Evolutionary conservation across 2,888 invertebrate species (phyloP), one percentile per base, ranked within the genome.

Genomic region (Lasiommata megera): DNA sequence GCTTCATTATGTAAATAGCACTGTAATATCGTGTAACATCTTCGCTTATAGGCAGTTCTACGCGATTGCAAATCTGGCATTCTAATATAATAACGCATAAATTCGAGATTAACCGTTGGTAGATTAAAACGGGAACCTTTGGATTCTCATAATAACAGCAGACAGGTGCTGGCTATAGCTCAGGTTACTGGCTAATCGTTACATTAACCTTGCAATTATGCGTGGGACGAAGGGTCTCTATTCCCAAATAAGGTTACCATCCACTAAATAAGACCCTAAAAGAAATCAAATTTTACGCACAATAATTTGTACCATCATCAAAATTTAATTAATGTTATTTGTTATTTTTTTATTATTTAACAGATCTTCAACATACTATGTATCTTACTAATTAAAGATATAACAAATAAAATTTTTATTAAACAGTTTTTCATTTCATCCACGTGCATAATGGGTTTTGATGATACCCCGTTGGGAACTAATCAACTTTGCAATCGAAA

Each of bases 171-270:
- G 56, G 52, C 57, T 61, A 67, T 63, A 65, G 66, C 57, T 57
- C 60, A 63, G 56, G 56, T 41, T 50, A 47, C 56, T 56, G 50
- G 60, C 56, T 66, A 66, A 67, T 67, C 61, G 63, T 46, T 53
- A 67, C 68, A 69, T 71, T 64, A 73, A 64, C 69, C 68, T 46
- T 46, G 31, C 46, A 46, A 50, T 50, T 50, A 50, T 50, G 50
- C 50, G 50, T 28, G 50, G 50, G 50, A 37, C 50, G 50, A 38
- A 50, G 50, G 36, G 37, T 23, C 50, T 50, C 38, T 36, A 36
- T 48, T 18, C 12, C 36, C 34, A 12, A 38, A 38, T 28, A 50
- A 50, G 50, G 50, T 37, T 38, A 14, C 36, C 50, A 23, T 38
- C 37, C 38, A 50, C 37, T 50, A 36, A 34, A 48, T 48, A 34